Percentiles rank a stretch among this genome's conserved stretches.
Evolutionary conservation across 2,888 invertebrate genomes (phyloP).

Genomic region (Atrina japonica): DNA sequence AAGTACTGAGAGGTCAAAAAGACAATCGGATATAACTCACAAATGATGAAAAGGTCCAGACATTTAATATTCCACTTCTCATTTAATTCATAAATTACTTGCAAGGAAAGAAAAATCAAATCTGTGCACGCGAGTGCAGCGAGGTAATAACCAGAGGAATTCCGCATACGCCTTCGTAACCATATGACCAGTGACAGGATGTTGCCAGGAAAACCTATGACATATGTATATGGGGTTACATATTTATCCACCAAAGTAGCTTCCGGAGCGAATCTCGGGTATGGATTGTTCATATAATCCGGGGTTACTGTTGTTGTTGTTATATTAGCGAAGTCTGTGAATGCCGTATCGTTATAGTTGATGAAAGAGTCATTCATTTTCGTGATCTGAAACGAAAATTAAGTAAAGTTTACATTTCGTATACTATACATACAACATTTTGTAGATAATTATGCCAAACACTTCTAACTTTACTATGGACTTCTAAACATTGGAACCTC

Average conservation of each 20-base stretch:
- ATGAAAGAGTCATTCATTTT: too few species aligned
- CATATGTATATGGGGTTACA: constrained; percentile 75
- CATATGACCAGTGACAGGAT: constrained; percentile 78
- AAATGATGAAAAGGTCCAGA: constrained; percentile 72
- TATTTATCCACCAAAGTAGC: constrained; percentile 63
- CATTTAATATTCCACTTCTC: constrained; percentile 68
- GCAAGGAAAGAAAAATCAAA: constrained; percentile 76
- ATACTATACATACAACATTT: too few species aligned
- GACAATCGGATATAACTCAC: constrained; percentile 76
- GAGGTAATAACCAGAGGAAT: constrained; percentile 79
- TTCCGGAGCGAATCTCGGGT: constrained; percentile 29
- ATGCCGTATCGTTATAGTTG: background rate
- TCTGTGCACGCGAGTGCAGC: constrained; percentile 78
- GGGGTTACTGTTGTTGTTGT: background rate
- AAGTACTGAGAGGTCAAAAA: constrained; percentile 77
- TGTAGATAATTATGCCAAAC: too few species aligned
- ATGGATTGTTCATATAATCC: background rate
- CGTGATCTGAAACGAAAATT: too few species aligned
- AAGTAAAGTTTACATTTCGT: too few species aligned
- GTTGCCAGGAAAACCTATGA: constrained; percentile 79
- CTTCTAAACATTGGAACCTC: too few species aligned
- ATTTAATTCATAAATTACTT: constrained; percentile 75
- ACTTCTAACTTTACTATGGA: too few species aligned
- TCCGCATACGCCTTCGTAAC: constrained; percentile 78
- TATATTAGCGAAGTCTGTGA: background rate